Percentiles rank a stretch among this genome's conserved stretches.
Conservation (phyloP, 1,140 invertebrate genomes). For the Trialeurodes vaporariorum region DNA sequence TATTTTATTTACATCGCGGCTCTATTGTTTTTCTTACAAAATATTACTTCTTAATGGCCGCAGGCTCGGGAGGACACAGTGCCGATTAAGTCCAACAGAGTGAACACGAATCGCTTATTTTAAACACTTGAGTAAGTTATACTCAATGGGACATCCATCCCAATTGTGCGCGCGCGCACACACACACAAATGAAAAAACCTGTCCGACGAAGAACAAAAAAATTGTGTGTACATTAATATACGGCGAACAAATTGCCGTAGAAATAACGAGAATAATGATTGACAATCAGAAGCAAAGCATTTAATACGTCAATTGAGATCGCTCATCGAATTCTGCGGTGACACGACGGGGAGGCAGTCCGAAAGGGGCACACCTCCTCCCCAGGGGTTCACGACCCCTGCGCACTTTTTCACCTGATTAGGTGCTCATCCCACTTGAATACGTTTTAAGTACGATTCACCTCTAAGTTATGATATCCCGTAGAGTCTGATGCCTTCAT, state of each 20-base stretch:
- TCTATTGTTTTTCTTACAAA: background rate
- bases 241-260: background rate
- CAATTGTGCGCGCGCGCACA: background rate
- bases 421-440: background rate
- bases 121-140: background rate
- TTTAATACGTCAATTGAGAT: background rate
- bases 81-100: background rate
- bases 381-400: too few relatives aligned
- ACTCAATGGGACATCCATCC: background rate
- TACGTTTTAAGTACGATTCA: background rate
- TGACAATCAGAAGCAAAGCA: background rate
- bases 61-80: background rate
- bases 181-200: background rate
- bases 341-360: too few relatives aligned
- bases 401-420: background rate
- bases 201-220: too few relatives aligned
- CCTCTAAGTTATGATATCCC: background rate
- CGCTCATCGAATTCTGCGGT: too few relatives aligned
- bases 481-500: too few relatives aligned
- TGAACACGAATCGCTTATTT: background rate
- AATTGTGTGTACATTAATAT: background rate
- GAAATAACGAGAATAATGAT: background rate
- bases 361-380: too few relatives aligned
- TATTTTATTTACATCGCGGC: background rate
- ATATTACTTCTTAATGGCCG: background rate